Evolutionary conservation across 2,113 vertebrate genomes (phyloP).

Genomic region (Prionailurus bengalensis): DNA sequence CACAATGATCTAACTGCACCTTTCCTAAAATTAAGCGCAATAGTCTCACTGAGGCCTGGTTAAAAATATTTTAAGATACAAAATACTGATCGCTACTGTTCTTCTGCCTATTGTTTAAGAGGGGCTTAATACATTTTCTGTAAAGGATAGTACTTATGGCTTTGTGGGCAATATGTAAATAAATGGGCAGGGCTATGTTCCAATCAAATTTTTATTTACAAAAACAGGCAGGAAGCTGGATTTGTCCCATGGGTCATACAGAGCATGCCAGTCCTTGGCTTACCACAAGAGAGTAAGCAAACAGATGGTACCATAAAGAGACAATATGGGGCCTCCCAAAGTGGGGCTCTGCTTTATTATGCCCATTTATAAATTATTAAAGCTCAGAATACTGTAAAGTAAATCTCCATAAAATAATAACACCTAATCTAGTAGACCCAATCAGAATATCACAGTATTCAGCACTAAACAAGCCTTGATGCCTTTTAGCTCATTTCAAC

Average conservation of each 20-base stretch:
- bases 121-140: background rate
- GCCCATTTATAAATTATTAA: conserved; percentile 41
- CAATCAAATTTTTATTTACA: conserved; percentile 28
- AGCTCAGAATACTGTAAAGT: background rate
- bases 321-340: background rate
- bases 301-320: background rate
- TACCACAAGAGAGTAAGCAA: background rate
- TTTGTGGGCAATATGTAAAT: background rate
- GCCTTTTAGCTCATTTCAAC: conserved; percentile 35
- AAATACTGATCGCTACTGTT: background rate
- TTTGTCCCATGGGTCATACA: background rate
- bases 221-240: background rate
- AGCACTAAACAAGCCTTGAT: background rate
- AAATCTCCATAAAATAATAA: conserved; percentile 30
- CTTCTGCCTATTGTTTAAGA: background rate
- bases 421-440: background rate
- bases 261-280: background rate
- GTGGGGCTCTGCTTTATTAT: background rate
- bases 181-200: background rate
- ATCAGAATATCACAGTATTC: background rate
- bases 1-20: background rate
- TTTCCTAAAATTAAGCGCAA: background rate
- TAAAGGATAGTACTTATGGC: background rate
- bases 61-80: background rate
- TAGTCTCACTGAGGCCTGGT: background rate